Base-by-base conservation (phyloP, 2,797 vertebrate genomes). In the Erethizon dorsatum region DNA sequence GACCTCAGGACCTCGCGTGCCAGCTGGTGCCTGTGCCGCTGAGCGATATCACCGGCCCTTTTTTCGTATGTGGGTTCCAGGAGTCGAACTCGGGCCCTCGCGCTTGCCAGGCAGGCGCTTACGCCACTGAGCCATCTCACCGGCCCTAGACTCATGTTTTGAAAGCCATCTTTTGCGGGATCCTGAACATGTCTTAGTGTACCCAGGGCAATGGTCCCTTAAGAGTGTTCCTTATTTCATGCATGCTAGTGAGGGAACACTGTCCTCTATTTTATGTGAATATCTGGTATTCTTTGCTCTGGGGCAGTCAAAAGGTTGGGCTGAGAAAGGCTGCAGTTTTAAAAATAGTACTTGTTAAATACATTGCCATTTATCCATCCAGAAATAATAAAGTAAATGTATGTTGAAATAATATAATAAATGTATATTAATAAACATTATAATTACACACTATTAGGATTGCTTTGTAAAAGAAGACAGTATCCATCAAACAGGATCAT, bases 391-490 rank as follows among this genome's bases (percentile, higher is more conserved):
- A 90, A 90, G 15, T 69, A 47, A 47, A 73, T 73, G 2, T 47
- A 26, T 47, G 26, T 13, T 47, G 41, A 26, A 47, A 75, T 75
- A 28, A 75, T 75, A 75, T 37, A 47, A 14, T 73, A 24, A 45
- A 6, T 26, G 71, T 47, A 15, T 47, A 47, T 47, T 92, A 82
- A 84, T 92, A 67, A 59, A 22, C 22, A 80, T 69, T 87, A 93
- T 93, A 92, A 91, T 94, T 94, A 45, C 83, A 37, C 52, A 50
- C 10, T 52, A 75, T 92, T 88, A 83, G 65, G 22, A 15, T 92
- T 82, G 6, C 54, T 90, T 75, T 90, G 61, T 79, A 47, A 88
- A 95, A 97, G 41, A 86, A 95, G 86, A 57, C 14, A 90, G 87
- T 90, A 65, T 71, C 45, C 18, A 71, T 90, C 63, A 87, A 20